Evolutionary conservation across 2,888 invertebrate species (phyloP).

Genomic region (Orgyia antiqua): DNA sequence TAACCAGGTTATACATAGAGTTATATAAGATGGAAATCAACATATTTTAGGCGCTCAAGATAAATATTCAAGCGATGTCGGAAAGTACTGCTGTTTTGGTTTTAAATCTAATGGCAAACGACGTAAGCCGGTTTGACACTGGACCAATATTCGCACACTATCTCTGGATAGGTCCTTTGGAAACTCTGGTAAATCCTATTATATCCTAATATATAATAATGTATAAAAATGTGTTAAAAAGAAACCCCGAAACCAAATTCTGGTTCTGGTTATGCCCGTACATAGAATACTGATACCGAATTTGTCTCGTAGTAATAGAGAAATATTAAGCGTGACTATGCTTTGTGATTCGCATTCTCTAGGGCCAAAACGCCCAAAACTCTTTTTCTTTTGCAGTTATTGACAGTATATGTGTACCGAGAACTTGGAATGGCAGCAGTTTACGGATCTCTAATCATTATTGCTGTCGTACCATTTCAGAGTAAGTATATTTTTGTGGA

Average conservation of each 20-base stretch:
- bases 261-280: background rate
- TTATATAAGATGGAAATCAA: too few relatives aligned
- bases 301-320: too few relatives aligned
- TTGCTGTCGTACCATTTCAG: slow-evolving; percentile 71
- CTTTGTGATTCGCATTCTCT: too few relatives aligned
- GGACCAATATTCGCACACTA: slow-evolving; percentile 84
- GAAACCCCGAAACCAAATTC: too few relatives aligned
- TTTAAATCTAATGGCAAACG: slow-evolving; percentile 83
- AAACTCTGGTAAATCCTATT: slow-evolving; percentile 75
- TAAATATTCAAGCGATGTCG: slow-evolving; percentile 60
- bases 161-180: slow-evolving; percentile 85
- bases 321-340: too few relatives aligned
- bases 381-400: slow-evolving; percentile 47
- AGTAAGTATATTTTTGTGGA: too few relatives aligned
- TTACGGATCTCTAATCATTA: slow-evolving; percentile 67
- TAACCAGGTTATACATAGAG: too few relatives aligned
- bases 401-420: slow-evolving; percentile 72
- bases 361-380: too few relatives aligned
- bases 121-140: slow-evolving; percentile 86
- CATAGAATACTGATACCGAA: too few relatives aligned
- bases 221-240: background rate
- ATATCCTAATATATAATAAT: too few relatives aligned
- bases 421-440: slow-evolving; percentile 74
- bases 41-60: slow-evolving; percentile 54
- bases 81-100: slow-evolving; percentile 69